Evolutionary conservation across 2,888 invertebrate species (phyloP).

Genomic region (Hoplodrina ambigua): DNA sequence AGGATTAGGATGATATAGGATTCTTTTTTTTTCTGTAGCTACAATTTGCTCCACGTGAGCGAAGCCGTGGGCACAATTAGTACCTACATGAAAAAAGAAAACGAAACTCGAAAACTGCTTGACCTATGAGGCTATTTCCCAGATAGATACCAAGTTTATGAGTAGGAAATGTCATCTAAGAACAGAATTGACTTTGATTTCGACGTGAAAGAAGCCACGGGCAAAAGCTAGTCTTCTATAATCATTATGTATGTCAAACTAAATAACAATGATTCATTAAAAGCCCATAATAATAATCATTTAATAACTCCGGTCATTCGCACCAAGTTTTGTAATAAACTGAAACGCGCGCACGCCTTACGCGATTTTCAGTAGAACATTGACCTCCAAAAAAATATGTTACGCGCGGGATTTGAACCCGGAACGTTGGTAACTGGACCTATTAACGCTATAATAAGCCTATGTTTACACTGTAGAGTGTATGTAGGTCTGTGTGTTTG

Average conservation of each 20-base stretch:
- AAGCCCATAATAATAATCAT: constrained; percentile 10
- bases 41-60: too few species aligned
- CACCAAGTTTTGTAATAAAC: constrained; percentile 60
- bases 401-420: constrained; percentile 81
- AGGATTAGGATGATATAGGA: too few species aligned
- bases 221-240: too few species aligned
- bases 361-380: constrained; percentile 76
- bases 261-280: constrained; percentile 16
- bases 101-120: too few species aligned
- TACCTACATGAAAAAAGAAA: too few species aligned
- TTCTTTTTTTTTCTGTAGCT: too few species aligned
- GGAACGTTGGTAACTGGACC: constrained; percentile 71
- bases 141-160: too few species aligned
- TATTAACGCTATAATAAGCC: constrained; percentile 57
- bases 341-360: constrained; percentile 49
- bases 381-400: constrained; percentile 82
- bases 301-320: constrained; percentile 39
- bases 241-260: constrained; percentile 26
- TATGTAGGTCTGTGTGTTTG: constrained; percentile 50
- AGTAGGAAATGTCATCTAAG: too few species aligned
- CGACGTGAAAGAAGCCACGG: too few species aligned
- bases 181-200: too few species aligned
- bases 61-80: too few species aligned
- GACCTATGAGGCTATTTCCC: too few species aligned
- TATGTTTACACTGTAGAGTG: constrained; percentile 42